These are phyloP conservation scores for Eulemur albifrons DNA, from an alignment of 2,797 vertebrate genomes.

Conservation along the genomic window DNA sequence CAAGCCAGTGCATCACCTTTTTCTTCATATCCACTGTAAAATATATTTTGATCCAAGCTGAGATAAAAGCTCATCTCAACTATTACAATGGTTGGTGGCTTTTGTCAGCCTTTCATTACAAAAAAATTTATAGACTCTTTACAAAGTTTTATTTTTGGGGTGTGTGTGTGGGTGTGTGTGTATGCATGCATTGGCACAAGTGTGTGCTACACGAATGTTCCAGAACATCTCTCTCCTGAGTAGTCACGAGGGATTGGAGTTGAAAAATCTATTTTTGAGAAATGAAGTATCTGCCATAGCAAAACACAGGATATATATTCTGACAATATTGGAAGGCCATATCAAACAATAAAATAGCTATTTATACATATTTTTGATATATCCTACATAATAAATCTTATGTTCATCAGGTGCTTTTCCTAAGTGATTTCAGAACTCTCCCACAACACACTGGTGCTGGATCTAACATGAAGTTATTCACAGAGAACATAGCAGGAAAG, in stretches of 20 bases:
- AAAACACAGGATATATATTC: neutral
- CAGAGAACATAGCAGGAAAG: neutral
- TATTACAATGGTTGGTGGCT: neutral
- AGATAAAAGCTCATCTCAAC: neutral
- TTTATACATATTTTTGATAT: neutral
- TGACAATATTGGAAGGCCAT: neutral
- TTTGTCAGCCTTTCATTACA: neutral
- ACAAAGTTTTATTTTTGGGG: neutral
- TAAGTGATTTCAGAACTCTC: neutral
- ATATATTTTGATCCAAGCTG: neutral
- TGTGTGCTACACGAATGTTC: neutral
- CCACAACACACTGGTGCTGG: neutral
- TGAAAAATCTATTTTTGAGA: neutral
- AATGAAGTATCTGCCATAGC: neutral
- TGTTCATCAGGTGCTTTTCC: neutral
- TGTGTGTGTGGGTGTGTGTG: neutral
- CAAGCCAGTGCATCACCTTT: neutral
- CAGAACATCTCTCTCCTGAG: neutral
- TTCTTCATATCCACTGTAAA: neutral
- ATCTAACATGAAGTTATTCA: neutral
- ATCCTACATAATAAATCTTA: neutral
- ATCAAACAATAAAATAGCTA: neutral
- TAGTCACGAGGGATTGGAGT: neutral
- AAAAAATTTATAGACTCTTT: neutral
- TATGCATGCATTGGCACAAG: rapidly evolving